A percentile compares a stretch with the other conserved stretches of the same genome.
Evolutionary conservation across 2,113 vertebrate genomes (phyloP).

Genomic region (Psilopogon haemacephalus): DNA sequence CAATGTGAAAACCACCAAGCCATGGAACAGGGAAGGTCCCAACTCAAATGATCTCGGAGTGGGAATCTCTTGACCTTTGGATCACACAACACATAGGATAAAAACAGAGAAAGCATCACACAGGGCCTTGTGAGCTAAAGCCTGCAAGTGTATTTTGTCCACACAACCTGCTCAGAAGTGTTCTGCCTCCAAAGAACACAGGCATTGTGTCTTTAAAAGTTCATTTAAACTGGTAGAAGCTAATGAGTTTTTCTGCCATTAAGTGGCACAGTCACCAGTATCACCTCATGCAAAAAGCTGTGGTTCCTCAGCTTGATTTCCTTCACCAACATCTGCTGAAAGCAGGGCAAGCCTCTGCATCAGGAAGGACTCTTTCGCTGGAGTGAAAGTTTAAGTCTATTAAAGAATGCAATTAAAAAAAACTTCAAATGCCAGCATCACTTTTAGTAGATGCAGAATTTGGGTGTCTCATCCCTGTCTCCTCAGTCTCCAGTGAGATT

Average conservation of each 20-base stretch:
- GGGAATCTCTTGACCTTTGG: background rate
- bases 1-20: background rate
- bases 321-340: background rate
- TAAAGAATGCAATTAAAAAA: background rate
- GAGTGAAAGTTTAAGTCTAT: background rate
- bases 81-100: background rate
- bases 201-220: fast-evolving
- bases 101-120: background rate
- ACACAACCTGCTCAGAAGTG: background rate
- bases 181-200: background rate
- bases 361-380: background rate
- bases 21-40: background rate
- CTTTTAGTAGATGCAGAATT: background rate
- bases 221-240: background rate
- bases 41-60: fast-evolving
- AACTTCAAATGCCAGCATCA: background rate
- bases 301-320: background rate
- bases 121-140: background rate
- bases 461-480: background rate
- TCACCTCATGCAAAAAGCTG: background rate
- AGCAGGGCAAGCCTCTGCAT: background rate
- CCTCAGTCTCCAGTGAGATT: background rate
- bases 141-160: background rate
- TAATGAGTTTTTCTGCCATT: background rate
- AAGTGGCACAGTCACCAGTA: background rate